Evolutionary conservation across 2,113 vertebrate genomes (phyloP), one percentile per base, ranked within the genome.

Genomic region (Pseudonaja textilis): DNA sequence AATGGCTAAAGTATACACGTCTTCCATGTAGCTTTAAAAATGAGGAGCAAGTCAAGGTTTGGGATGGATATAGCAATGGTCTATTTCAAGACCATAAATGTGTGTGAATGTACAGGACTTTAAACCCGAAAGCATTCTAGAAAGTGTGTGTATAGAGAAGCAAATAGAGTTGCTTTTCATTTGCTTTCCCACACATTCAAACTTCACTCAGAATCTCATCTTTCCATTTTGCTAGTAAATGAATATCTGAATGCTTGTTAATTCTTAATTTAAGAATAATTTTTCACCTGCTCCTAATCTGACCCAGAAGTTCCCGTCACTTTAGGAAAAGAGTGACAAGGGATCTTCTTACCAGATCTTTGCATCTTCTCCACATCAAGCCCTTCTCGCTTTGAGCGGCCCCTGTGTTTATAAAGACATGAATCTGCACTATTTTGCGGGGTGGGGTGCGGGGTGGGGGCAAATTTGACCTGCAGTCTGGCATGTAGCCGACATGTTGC

Each of bases 401-500:
- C 90, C 85, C 69, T 0, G 3, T 0, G 0, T 74, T 93, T 9
- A 0, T 55, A 0, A 0, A 93, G 10, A 54, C 93, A 42, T 26
- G 0, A 0, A 81, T 25, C 45, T 54, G 34, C 81, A 26, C 47
- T 56, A 69, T 22, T 45, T 45, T 45, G 4, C n/a, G n/a, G n/a
- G n/a, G 4, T 5, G 1, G 45, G 5, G 45, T 3, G 0, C n/a
- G n/a, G n/a, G n/a, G n/a, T n/a, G 52, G 91, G 93, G 29, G 50
- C 0, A 0, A 61, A 85, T 87, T 88, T 1, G 9, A 56, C 85
- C 93, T 89, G 6, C 0, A 18, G 0, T 3, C 39, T 91, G 93
- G 93, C 93, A 6, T 12, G 0, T 0, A 0, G 92, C 91, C 91
- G 18, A 1, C 1, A 0, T 8, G 55, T 88, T 1, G 64, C n/a